Evolutionary conservation across 2,888 invertebrate species (phyloP), one percentile per base, ranked within the genome.

Genomic region (Boloria selene): DNA sequence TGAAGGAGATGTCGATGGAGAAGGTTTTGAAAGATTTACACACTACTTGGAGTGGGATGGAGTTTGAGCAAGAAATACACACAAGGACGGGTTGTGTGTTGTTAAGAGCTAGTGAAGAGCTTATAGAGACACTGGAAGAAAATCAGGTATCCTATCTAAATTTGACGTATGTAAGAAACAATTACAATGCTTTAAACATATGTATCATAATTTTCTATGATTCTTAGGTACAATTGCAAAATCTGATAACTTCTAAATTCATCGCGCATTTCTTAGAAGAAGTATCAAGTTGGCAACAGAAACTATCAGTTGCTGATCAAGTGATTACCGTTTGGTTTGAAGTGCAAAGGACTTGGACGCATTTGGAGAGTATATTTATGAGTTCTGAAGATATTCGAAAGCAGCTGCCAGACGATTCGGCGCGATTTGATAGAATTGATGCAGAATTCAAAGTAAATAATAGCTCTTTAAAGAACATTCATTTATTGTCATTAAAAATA

Each of bases 1-100:
- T 98, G 0, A 99, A 99, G 88, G 99, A 99, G 92, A 98, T 98
- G 97, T 97, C 98, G 2, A 99, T 99, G 98, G 99, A 99, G 86
- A 98, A 98, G 84, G 96, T 96, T 64, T 93, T 99, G 59, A 95
- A 97, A 73, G 98, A 99, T 79, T 88, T 99, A 66, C 95, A 98
- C 79, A 94, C 95, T 4, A 98, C 98, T 0, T 99, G 99, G 98
- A 96, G 97, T 53, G 94, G 95, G 2, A 97, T 98, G 97, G 97
- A 97, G 86, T 98, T 98, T 81, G 96, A 97, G 77, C 95, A 97
- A 86, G 98, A 98, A 85, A 91, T 94, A 61, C 98, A 99, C 86
- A 88, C 95, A 4, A 93, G 98, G 79, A 99, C 98, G 13, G 95
- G 96, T n/a, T 96, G 96, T 76, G 95, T 95, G 69, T 90, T 99